Percentiles rank a stretch among this genome's conserved stretches.
These are phyloP conservation scores for Apteryx owenii DNA, from an alignment of 2,113 vertebrate genomes.

Conservation along the genomic window DNA sequence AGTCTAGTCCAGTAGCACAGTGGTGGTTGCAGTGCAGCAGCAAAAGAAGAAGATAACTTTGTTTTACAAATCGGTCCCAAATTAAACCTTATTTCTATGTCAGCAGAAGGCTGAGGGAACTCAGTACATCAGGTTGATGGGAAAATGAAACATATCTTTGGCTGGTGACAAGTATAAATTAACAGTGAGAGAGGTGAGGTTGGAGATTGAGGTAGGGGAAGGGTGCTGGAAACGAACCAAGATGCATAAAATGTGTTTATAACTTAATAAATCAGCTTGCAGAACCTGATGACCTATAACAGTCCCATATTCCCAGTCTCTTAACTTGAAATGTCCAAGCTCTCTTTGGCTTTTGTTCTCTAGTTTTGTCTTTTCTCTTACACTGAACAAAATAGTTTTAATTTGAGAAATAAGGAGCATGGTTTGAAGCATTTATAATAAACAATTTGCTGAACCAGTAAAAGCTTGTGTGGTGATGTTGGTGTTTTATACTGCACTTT, in stretches of 20 bases:
- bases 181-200: not conserved
- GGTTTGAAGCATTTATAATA: not conserved
- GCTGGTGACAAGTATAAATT: not conserved
- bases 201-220: not conserved
- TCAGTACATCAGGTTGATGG: not conserved
- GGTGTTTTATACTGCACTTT: not conserved
- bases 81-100: not conserved
- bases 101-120: not conserved
- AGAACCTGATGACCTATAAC: not conserved
- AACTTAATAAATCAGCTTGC: not conserved
- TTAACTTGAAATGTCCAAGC: not conserved
- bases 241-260: not conserved
- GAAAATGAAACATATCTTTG: not conserved
- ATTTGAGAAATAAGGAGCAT: not conserved
- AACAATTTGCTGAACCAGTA: not conserved
- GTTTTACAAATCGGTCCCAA: not conserved
- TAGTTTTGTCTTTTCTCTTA: not conserved
- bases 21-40: not conserved
- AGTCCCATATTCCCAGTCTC: not conserved
- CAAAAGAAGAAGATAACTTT: not conserved
- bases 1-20: not conserved
- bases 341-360: not conserved
- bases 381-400: not conserved
- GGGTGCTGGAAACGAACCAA: not conserved
- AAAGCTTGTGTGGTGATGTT: not conserved